phyloP scores from a whole-genome alignment of 2,888 invertebrate genomes.

The Acronicta leporina region DNA sequence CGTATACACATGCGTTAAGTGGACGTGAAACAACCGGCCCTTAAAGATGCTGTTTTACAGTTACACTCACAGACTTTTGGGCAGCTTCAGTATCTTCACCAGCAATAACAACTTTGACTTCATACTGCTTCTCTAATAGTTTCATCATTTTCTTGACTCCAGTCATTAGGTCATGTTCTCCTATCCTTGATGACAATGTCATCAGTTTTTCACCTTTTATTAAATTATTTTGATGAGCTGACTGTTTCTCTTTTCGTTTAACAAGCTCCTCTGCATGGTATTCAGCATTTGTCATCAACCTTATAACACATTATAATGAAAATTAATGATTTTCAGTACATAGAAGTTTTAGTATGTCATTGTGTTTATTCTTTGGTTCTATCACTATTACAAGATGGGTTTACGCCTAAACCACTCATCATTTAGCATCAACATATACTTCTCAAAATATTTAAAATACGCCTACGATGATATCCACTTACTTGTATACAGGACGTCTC shows the following conservation, averaged over 20 bases:
- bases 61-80: conserved; percentile 67
- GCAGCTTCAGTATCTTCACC: conserved; percentile 79
- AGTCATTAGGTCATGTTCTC: conserved; percentile 91
- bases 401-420: too few species aligned
- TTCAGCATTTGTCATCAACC: conserved; percentile 91
- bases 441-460: too few species aligned
- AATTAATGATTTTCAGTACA: too few species aligned
- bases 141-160: conserved; percentile 91
- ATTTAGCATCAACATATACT: too few species aligned
- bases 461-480: conserved; percentile 48
- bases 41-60: conserved; percentile 6
- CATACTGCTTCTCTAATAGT: conserved; percentile 91
- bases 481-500: conserved; percentile 91
- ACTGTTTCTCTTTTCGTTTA: conserved; percentile 85
- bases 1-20: too few species aligned
- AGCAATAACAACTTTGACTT: conserved; percentile 90
- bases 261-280: conserved; percentile 90
- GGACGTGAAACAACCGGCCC: too few species aligned
- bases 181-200: conserved; percentile 90
- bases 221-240: conserved; percentile 70
- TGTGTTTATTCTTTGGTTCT: too few species aligned
- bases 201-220: conserved; percentile 91
- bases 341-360: too few species aligned
- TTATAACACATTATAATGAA: too few species aligned
- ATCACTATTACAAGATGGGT: too few species aligned